Base-by-base conservation (phyloP, 1,140 invertebrate species). In the Archivesica marissinica region DNA sequence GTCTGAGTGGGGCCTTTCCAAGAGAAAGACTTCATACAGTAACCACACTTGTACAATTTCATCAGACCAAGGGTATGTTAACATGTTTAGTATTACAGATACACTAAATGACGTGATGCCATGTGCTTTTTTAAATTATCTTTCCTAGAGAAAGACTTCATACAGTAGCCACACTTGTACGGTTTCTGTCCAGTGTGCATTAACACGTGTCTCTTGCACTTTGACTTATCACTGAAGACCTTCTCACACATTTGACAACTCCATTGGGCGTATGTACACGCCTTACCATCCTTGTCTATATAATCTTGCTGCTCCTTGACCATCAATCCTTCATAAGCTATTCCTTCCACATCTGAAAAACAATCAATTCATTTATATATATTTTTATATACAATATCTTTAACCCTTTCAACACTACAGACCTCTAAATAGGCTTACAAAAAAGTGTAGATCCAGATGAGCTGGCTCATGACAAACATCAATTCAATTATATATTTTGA, bases 71-170 rank as follows among this genome's bases (percentile, higher is more conserved):
- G 7, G 7, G 44, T 9, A 47, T 47, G 7, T 47, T 47, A 47
- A 9, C 17, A 47, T 47, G 44, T 47, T 47, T 47, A n/a, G n/a
- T n/a, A n/a, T 47, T 17, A 47, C 44, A 47, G 44, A 52, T 52
- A 52, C 3, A 52, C 59, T 9, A 30, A 61, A 61, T 61, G 59
- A 30, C 23, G 13, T 61, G 33, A 3, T 13, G 17, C 59, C 75
- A 87, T 87, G 64, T 90, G 89, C 30, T 70, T 86, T n/a, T 78
- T 86, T 28, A 90, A 52, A 13, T 61, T 61, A 33, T 47, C 59
- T 28, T 78, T 61, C 35, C 44, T 30, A 23, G 52, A 41, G 38
- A 83, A 83, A n/a, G 28, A 30, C 25, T 74, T 83, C 17, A 30
- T 39, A 35, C 80, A 83, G 17, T 30, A 23, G 23, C 30, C 38